phyloP scores from a whole-genome alignment of 2,797 vertebrate species.

The Crocodylus rhombifer region DNA sequence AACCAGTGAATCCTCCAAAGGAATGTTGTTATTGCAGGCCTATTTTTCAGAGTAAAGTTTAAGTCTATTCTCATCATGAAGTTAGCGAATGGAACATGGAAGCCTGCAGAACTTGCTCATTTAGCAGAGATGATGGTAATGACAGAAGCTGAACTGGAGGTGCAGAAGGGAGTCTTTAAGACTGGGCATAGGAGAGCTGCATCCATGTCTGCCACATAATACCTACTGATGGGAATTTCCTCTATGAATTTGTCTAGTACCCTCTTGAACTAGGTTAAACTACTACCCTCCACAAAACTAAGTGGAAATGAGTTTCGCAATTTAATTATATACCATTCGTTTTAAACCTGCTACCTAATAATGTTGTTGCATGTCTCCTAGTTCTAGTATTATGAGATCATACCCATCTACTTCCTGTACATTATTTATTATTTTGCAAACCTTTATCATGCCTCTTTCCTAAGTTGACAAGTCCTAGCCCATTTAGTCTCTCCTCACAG shows the following conservation, averaged over 20 bases:
- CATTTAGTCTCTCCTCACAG: no score
- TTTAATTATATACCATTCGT: no score
- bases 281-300: constrained; percentile 42
- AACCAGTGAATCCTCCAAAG: neutral
- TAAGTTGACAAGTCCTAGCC: no score
- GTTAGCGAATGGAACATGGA: constrained; percentile 45
- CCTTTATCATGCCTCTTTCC: no score
- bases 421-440: no score
- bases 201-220: no score
- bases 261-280: neutral
- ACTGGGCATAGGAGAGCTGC: neutral
- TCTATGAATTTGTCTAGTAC: no score
- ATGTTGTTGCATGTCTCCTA: no score
- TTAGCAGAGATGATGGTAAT: neutral
- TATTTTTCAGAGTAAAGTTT: constrained; percentile 31
- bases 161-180: constrained; percentile 53
- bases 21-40: neutral
- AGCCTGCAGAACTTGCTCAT: constrained; percentile 41
- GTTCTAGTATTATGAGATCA: no score
- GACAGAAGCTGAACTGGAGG: constrained; percentile 54
- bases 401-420: no score
- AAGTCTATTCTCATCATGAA: constrained; percentile 54
- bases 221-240: no score
- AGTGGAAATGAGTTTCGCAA: neutral
- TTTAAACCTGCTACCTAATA: no score